Conservation (phyloP, 2,888 invertebrate genomes). For the Microctonus hyperodae region DNA sequence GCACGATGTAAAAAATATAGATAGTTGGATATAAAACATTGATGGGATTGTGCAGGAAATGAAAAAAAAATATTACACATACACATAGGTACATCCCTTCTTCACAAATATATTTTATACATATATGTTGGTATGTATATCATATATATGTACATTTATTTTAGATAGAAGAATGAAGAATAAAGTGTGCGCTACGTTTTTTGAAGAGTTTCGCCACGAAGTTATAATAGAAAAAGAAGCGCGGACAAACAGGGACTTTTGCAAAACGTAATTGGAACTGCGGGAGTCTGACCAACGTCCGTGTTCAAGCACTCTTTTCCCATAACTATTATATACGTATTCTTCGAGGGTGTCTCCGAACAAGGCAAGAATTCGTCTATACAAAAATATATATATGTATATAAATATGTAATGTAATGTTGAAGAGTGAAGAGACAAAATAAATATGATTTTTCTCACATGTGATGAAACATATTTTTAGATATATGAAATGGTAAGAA, state of each 20-base stretch:
- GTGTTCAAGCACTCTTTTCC: conserved; percentile 62
- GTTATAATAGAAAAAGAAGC: conserved; percentile 33
- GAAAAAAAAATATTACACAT: too few species aligned
- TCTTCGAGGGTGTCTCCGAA: conserved; percentile 55
- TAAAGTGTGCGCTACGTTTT: conserved; percentile 31
- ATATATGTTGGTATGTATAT: too few species aligned
- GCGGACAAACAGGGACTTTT: conserved; percentile 33
- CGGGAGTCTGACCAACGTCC: conserved; percentile 61
- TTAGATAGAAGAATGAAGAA: too few species aligned
- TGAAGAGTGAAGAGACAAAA: background rate
- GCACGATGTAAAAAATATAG: background rate
- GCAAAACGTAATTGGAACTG: conserved; percentile 58
- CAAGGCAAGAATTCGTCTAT: conserved; percentile 22
- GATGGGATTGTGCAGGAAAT: background rate
- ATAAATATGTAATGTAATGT: background rate
- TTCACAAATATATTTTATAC: too few species aligned
- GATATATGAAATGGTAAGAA: background rate
- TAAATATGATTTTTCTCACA: background rate
- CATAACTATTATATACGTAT: conserved; percentile 51
- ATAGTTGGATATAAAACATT: background rate
- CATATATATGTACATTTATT: too few species aligned
- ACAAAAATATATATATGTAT: background rate
- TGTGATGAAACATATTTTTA: background rate
- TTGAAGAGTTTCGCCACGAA: conserved; percentile 45
- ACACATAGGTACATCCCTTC: too few species aligned